Evolutionary conservation across 2,113 vertebrate species (phyloP).

Genomic region (Puffinus mauretanicus): DNA sequence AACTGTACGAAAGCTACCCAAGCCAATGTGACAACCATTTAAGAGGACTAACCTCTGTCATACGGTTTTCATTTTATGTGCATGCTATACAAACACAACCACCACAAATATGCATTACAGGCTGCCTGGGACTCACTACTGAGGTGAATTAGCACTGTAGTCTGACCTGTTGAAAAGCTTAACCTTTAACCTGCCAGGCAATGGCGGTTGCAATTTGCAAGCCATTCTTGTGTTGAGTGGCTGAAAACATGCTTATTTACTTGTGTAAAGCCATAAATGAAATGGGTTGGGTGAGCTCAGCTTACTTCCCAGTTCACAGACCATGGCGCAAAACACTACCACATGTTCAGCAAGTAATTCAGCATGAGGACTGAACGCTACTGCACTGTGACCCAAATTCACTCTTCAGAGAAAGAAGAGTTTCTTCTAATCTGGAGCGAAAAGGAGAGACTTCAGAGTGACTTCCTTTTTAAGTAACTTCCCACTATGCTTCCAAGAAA

Average conservation of each 20-base stretch:
- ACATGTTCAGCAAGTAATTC: conserved; percentile 43
- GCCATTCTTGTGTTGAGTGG: conserved; percentile 50
- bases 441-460: neutral
- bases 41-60: conserved; percentile 66
- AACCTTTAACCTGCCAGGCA: conserved; percentile 64
- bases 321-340: conserved; percentile 47
- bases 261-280: conserved; percentile 63
- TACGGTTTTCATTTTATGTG: conserved; percentile 64
- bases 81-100: conserved; percentile 42
- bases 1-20: conserved; percentile 35
- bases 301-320: conserved; percentile 44
- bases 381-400: conserved; percentile 32
- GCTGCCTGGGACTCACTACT: conserved; percentile 59
- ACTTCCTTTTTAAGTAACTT: conserved; percentile 5
- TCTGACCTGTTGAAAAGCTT: conserved; percentile 65
- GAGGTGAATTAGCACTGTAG: conserved; percentile 66
- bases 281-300: conserved; percentile 46
- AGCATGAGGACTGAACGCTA: neutral
- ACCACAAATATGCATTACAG: conserved; percentile 57
- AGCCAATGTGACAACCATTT: conserved; percentile 58
- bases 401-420: neutral
- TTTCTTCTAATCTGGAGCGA: neutral
- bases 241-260: conserved; percentile 63
- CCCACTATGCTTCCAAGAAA: conserved; percentile 12
- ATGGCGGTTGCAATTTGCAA: conserved; percentile 62